phyloP scores from a whole-genome alignment of 2,888 invertebrate species.

The Hydroisotoma schaefferi region DNA sequence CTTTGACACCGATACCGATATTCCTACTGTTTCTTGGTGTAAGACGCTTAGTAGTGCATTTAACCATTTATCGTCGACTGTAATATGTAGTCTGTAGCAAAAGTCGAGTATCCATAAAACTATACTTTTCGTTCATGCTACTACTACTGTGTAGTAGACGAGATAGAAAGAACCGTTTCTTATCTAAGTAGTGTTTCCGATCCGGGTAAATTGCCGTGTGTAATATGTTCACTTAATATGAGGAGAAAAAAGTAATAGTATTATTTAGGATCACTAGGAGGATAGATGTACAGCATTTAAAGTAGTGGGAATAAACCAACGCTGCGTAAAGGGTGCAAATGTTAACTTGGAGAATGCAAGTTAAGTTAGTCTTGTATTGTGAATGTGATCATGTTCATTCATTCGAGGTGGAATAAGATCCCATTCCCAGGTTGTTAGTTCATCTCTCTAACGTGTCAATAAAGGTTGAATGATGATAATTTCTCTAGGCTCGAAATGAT shows the following conservation, averaged over 20 bases:
- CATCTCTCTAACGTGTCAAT: conserved; percentile 5
- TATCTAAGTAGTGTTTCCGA: too few species aligned
- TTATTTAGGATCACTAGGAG: not conserved
- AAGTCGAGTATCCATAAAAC: too few species aligned
- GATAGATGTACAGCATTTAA: not conserved
- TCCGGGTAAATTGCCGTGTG: too few species aligned
- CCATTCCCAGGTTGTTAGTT: not conserved
- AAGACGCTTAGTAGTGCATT: too few species aligned
- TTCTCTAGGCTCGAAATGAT: conserved; percentile 43
- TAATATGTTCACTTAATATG: too few species aligned
- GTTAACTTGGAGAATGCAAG: not conserved
- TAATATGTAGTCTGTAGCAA: too few species aligned
- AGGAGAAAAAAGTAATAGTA: too few species aligned
- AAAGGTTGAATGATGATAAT: conserved; percentile 16
- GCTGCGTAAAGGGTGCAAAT: too few species aligned
- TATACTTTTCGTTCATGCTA: too few species aligned
- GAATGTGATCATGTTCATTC: not conserved
- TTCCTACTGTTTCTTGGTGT: not conserved
- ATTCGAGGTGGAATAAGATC: not conserved
- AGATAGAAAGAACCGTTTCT: too few species aligned
- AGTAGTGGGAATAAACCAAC: not conserved
- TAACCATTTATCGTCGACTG: too few species aligned
- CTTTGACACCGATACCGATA: conserved; percentile 25
- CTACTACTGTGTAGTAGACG: too few species aligned
- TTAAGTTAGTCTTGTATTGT: not conserved